Evolutionary conservation across 2,113 vertebrate genomes (phyloP), one percentile per base, ranked within the genome.

Genomic region (Cheilinus undulatus): DNA sequence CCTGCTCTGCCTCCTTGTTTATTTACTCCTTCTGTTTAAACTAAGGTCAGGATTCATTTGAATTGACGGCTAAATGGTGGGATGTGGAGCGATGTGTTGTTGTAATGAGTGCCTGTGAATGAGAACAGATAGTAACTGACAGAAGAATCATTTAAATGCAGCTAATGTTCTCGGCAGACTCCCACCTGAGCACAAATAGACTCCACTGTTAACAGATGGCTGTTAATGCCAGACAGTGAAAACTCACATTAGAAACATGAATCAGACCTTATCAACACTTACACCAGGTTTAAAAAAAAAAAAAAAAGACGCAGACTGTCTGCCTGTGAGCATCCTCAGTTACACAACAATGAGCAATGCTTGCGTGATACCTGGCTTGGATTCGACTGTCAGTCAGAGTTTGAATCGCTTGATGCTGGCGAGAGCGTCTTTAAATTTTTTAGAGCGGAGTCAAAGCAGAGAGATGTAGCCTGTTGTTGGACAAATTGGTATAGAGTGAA

Each of bases 161-260:
- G 77, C 66, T 0, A 30, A 42, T 4, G 65, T 40, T 64, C 46
- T 42, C 5, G 7, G 14, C 17, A n/a, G 2, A 54, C 27, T 60
- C 26, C 40, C 17, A 19, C 4, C 40, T 6, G 22, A 73, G 20
- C 50, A 12, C 17, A 19, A 10, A 60, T 59, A 9, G 24, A 32
- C 30, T 65, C 24, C 2, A 15, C 28, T 5, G 68, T 38, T 8
- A 62, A 61, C 73, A 81, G 73, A 81, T 53, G 69, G 73, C 54
- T 74, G 49, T 34, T 57, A 13, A 75, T 62, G 78, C 59, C 28
- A 63, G 40, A 50, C 34, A 24, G 56, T 20, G 30, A 60, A 40
- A 43, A 42, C 4, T 34, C 51, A 36, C 54, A 70, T 76, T 57
- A 42, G 12, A 22, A 26, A 45, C 24, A 13, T 2, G 14, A 27